phyloP scores from a whole-genome alignment of 30 jellyfish, hydroid and myxozoan species.

The Hydra vulgaris region DNA sequence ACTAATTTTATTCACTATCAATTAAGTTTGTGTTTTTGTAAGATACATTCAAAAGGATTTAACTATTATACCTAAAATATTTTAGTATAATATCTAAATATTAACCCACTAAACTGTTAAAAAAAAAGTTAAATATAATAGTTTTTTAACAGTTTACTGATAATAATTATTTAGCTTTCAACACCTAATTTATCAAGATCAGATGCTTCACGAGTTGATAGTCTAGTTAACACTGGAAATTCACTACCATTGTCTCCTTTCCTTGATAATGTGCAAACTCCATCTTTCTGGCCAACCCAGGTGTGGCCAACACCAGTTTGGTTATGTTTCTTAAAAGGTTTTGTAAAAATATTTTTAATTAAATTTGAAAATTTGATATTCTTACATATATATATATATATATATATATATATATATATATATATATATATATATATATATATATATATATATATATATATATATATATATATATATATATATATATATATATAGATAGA shows the following conservation, averaged over 20 bases:
- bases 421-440: too few species aligned
- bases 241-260: constrained; percentile 87
- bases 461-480: too few species aligned
- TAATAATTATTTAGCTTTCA: neutral
- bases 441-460: too few species aligned
- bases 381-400: too few species aligned
- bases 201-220: constrained; percentile 12
- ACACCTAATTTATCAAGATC: constrained; percentile 29
- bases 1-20: too few species aligned
- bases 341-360: neutral
- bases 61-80: too few species aligned
- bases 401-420: too few species aligned
- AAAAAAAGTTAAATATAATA: neutral
- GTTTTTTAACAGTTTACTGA: neutral
- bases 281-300: constrained; percentile 89
- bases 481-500: too few species aligned
- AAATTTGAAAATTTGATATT: neutral
- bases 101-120: too few species aligned
- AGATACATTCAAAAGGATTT: too few species aligned
- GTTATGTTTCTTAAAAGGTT: constrained; percentile 88
- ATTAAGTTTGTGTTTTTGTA: too few species aligned
- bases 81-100: too few species aligned
- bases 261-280: constrained; percentile 84
- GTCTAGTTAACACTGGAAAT: constrained; percentile 22
- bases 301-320: constrained; percentile 98